A percentile compares a stretch with the other conserved stretches of the same genome.
phyloP scores from a whole-genome alignment of 92 coral and sea anemone genomes.

The Porites evermanni region DNA sequence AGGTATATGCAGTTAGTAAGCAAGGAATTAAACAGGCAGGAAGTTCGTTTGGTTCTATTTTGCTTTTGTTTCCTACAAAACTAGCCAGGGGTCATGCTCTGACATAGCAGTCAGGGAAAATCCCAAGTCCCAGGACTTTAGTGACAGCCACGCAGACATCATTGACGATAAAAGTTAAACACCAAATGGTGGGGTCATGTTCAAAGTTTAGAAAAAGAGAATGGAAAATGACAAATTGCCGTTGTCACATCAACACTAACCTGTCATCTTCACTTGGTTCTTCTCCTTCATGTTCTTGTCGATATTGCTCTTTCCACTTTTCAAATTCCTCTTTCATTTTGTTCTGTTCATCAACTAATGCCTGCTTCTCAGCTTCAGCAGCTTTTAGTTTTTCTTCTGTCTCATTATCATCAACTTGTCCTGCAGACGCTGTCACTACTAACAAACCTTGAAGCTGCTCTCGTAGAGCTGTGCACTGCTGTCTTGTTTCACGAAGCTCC shows the following conservation, averaged over 20 bases:
- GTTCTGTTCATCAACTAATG: constrained; percentile 82
- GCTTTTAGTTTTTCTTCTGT: constrained; percentile 88
- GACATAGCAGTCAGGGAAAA: too few species aligned
- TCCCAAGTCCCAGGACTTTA: too few species aligned
- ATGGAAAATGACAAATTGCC: too few species aligned
- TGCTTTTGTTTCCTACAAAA: too few species aligned
- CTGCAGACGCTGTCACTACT: constrained; percentile 69
- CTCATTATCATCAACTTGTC: constrained; percentile 76
- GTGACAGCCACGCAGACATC: too few species aligned
- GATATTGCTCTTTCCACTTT: constrained; percentile 88
- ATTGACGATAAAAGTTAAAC: too few species aligned
- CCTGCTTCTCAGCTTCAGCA: constrained; percentile 90
- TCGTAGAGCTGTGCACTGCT: constrained; percentile 83
- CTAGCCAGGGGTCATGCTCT: too few species aligned
- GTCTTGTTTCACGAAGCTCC: constrained; percentile 94
- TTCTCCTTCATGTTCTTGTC: constrained; percentile 84
- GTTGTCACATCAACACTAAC: constrained; percentile 39
- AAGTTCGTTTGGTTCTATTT: too few species aligned
- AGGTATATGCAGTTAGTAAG: too few species aligned
- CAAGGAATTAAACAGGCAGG: too few species aligned
- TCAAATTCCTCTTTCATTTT: constrained; percentile 93
- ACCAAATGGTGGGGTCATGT: too few species aligned
- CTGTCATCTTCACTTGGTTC: constrained; percentile 84
- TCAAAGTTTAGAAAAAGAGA: too few species aligned
- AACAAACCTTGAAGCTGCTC: constrained; percentile 90